Percentiles rank a stretch among this genome's conserved stretches.
phyloP scores from a whole-genome alignment of 2,888 invertebrate genomes.

The Chamaedrilus cognettii region DNA sequence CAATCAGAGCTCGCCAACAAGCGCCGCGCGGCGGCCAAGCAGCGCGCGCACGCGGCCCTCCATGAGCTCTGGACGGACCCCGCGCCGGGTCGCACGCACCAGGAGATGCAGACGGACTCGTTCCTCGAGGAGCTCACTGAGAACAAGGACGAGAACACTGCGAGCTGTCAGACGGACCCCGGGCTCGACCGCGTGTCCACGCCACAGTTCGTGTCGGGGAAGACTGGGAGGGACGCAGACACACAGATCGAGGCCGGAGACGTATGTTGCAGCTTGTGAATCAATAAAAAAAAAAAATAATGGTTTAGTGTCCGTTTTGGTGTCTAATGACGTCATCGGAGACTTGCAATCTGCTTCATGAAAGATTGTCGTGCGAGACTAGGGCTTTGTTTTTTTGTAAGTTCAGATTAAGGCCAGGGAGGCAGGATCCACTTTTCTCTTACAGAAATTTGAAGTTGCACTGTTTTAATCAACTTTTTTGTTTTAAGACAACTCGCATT shows the following conservation, averaged over 20 bases:
- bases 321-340: too few relatives aligned
- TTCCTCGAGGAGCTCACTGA: slow-evolving; percentile 46
- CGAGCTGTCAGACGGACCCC: slow-evolving; percentile 84
- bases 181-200: slow-evolving; percentile 81
- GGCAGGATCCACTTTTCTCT: too few relatives aligned
- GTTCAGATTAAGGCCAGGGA: too few relatives aligned
- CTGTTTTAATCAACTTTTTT: too few relatives aligned
- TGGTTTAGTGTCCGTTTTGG: too few relatives aligned
- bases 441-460: too few relatives aligned
- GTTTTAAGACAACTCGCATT: too few relatives aligned
- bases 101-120: slow-evolving; percentile 85
- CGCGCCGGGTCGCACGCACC: slow-evolving; percentile 81
- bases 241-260: slow-evolving; percentile 92
- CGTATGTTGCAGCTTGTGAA: too few relatives aligned
- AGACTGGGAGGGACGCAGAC: slow-evolving; percentile 75
- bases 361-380: too few relatives aligned
- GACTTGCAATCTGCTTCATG: too few relatives aligned
- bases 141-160: slow-evolving; percentile 69
- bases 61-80: slow-evolving; percentile 65
- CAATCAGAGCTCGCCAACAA: neutral
- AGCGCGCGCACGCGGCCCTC: slow-evolving; percentile 3
- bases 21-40: neutral
- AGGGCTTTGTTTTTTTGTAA: too few relatives aligned
- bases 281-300: too few relatives aligned
- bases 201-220: slow-evolving; percentile 75